phyloP scores from a whole-genome alignment of 2,113 vertebrate species.

The Nothoprocta pentlandii region DNA sequence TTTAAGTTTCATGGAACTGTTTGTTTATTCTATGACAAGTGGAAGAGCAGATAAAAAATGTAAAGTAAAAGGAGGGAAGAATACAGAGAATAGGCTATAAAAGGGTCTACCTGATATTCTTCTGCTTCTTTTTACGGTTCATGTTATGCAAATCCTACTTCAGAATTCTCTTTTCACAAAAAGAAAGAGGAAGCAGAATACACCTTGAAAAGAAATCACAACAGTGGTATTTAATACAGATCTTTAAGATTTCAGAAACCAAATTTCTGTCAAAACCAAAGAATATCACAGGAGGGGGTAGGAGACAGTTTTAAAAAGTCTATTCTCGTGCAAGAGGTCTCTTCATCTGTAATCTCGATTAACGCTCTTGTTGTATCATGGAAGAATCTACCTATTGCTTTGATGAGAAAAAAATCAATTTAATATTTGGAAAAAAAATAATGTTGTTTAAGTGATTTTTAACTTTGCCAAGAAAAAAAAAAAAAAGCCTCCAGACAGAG shows the following conservation, averaged over 20 bases:
- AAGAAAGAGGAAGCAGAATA: neutral
- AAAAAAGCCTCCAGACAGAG: neutral
- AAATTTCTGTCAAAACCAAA: constrained; percentile 45
- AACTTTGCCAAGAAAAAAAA: neutral
- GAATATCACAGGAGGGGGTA: neutral
- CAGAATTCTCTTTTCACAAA: constrained; percentile 13
- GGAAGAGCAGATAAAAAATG: constrained; percentile 3
- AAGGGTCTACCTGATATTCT: neutral
- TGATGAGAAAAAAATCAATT: constrained; percentile 49
- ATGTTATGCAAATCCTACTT: neutral
- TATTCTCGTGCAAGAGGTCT: constrained; percentile 2
- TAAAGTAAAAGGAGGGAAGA: neutral
- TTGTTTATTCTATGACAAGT: neutral
- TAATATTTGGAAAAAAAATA: constrained; percentile 45
- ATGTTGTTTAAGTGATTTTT: constrained; percentile 17
- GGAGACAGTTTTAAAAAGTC: constrained; percentile 29
- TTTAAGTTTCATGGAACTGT: neutral
- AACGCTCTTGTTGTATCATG: neutral
- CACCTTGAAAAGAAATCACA: constrained; percentile 38
- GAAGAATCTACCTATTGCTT: constrained; percentile 59
- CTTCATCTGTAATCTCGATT: constrained; percentile 22
- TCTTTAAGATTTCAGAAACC: constrained; percentile 36
- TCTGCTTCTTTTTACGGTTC: neutral
- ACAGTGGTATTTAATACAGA: constrained; percentile 5
- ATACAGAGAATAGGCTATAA: neutral